These are phyloP conservation scores for Sinopyrophorus schimmeli DNA, from an alignment of 2,888 invertebrate genomes.

Conservation along the genomic window DNA sequence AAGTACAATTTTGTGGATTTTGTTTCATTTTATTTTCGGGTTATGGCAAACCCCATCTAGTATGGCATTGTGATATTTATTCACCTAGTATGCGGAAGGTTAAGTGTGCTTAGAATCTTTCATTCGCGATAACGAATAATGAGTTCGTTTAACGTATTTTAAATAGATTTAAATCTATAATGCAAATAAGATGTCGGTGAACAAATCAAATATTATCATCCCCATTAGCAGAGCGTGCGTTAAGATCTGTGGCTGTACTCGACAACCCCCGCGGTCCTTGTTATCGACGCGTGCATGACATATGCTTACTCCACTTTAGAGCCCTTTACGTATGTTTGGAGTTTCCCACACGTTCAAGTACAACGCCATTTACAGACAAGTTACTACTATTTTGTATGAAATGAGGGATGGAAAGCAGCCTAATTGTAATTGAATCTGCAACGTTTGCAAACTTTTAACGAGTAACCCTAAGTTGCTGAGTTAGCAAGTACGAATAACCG, in stretches of 20 bases:
- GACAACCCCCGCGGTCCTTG: slow-evolving; percentile 43
- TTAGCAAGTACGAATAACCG: slow-evolving; percentile 4
- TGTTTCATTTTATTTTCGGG: too few species aligned
- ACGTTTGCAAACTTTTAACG: slow-evolving; percentile 19
- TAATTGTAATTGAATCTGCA: slow-evolving; percentile 31
- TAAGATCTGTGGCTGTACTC: slow-evolving; percentile 39
- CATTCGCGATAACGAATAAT: too few species aligned
- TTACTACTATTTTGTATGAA: slow-evolving; percentile 33
- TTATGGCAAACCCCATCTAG: too few species aligned
- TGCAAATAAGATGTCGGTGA: slow-evolving; percentile 27
- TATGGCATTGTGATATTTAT: too few species aligned
- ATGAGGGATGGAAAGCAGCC: slow-evolving; percentile 20
- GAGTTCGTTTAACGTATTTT: too few species aligned
- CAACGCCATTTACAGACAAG: slow-evolving; percentile 40
- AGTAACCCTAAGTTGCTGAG: slow-evolving; percentile 9
- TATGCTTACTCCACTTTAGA: slow-evolving; percentile 38
- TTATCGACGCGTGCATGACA: slow-evolving; percentile 44
- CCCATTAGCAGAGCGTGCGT: slow-evolving; percentile 38
- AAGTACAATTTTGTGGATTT: too few species aligned
- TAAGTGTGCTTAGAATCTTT: too few species aligned
- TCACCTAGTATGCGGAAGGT: too few species aligned
- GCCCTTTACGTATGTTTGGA: slow-evolving; percentile 47
- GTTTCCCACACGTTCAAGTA: slow-evolving; percentile 51
- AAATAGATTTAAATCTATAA: slow-evolving; percentile 19
- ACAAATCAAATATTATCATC: slow-evolving; percentile 31